Evolutionary conservation across 2,113 vertebrate genomes (phyloP).

Genomic region (Mystacornis crossleyi): DNA sequence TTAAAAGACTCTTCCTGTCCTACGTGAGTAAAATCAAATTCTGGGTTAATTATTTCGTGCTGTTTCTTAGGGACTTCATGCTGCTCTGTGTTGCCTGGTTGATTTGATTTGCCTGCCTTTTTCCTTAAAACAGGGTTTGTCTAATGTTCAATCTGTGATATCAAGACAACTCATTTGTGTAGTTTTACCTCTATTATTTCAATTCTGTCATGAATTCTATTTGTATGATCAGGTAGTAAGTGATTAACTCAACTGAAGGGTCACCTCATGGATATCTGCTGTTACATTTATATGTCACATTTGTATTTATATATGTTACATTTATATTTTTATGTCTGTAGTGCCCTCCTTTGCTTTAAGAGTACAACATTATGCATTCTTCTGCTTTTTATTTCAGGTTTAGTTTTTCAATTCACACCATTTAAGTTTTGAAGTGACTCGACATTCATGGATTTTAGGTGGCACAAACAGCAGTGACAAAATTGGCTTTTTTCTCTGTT

Average conservation of each 20-base stretch:
- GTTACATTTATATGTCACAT: neutral
- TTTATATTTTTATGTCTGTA: neutral
- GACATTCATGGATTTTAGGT: neutral
- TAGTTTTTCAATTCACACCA: neutral
- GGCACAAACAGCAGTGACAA: neutral
- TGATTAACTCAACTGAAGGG: neutral
- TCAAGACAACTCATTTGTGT: neutral
- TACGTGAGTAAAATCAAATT: neutral
- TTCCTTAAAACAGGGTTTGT: neutral
- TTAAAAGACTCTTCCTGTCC: neutral
- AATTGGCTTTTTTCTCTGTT: neutral
- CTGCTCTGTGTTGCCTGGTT: neutral
- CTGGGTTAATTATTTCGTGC: neutral
- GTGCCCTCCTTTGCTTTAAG: neutral
- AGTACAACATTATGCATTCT: rapidly evolving
- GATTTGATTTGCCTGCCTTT: neutral
- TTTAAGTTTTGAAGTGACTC: conserved; percentile 6
- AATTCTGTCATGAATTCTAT: neutral
- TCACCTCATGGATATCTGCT: neutral
- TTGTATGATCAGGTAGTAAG: neutral
- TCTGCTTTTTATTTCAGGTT: neutral
- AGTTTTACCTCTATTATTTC: neutral
- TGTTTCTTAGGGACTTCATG: neutral
- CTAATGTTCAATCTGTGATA: neutral
- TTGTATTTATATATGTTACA: neutral